phyloP scores from a whole-genome alignment of 2,113 vertebrate species.

The Protobothrops flavoviridis region DNA sequence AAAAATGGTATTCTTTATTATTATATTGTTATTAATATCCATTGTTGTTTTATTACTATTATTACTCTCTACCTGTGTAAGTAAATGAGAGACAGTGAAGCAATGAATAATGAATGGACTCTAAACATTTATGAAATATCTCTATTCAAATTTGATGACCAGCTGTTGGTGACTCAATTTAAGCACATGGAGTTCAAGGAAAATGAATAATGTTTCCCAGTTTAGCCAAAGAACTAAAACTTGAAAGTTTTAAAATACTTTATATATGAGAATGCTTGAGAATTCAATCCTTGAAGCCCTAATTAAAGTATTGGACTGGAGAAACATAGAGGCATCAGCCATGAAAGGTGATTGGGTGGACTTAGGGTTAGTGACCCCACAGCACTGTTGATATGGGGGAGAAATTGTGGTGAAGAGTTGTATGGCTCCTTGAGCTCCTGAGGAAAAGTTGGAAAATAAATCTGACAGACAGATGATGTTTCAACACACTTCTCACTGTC shows the following conservation, averaged over 20 bases:
- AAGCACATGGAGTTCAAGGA: not conserved
- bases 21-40: not conserved
- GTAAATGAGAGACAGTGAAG: not conserved
- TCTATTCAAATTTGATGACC: not conserved
- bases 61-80: not conserved
- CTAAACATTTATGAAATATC: not conserved
- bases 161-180: not conserved
- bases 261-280: not conserved
- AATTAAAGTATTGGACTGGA: not conserved
- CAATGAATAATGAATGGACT: not conserved
- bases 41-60: not conserved
- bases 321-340: not conserved
- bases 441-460: too few species aligned
- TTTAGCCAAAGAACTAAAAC: not conserved
- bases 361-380: not conserved
- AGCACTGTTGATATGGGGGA: not conserved
- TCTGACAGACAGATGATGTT: not conserved
- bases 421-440: not conserved
- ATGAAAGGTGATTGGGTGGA: not conserved
- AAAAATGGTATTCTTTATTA: not conserved
- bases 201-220: not conserved
- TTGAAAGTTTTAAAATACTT: not conserved
- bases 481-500: not conserved
- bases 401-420: not conserved
- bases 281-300: not conserved